Evolutionary conservation across 2,888 invertebrate genomes (phyloP), one percentile per base, ranked within the genome.

Genomic region (Macrophya annulata): DNA sequence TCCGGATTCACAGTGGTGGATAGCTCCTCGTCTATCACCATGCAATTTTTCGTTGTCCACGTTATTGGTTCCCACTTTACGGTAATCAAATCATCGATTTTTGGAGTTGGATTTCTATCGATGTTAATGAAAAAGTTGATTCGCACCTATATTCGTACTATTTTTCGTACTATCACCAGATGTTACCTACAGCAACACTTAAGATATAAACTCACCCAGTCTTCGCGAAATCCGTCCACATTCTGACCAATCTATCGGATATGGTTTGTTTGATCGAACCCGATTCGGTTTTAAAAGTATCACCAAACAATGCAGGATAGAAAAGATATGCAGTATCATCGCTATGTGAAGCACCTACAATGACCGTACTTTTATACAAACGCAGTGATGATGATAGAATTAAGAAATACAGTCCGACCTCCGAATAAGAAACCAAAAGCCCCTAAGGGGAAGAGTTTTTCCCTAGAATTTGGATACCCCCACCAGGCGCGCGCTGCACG

Each of bases 151-250:
- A 15, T 17, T 51, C 51, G 17, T 17, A 51, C 51, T 51, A 17
- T 17, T 51, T 31, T 51, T 5, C 4, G 17, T 15, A 51, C 5
- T 51, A 51, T 51, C 51, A 15, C 4, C 17, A 31, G 51, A 17
- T 51, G 0, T 51, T 15, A 51, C 51, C 17, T 17, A 17, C 1
- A 51, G 17, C 17, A 15, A 51, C 15, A 51, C 15, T n/a, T n/a
- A 6, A 43, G 37, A 1, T 37, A 17, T 21, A 4, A 21, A 82
- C 93, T 92, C 90, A 95, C 94, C 95, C 94, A 88, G 91, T 92
- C 90, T 94, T 95, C 51, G 96, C 96, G 90, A 96, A 96, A 88
- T 96, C 95, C 0, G 95, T 94, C 96, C 96, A 96, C 92, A 96
- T 92, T 62, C 93, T 91, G 31, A 94, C 92, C 89, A 96, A 92